phyloP scores from a whole-genome alignment of 1,140 invertebrate genomes.

The Drosophila santomea region DNA sequence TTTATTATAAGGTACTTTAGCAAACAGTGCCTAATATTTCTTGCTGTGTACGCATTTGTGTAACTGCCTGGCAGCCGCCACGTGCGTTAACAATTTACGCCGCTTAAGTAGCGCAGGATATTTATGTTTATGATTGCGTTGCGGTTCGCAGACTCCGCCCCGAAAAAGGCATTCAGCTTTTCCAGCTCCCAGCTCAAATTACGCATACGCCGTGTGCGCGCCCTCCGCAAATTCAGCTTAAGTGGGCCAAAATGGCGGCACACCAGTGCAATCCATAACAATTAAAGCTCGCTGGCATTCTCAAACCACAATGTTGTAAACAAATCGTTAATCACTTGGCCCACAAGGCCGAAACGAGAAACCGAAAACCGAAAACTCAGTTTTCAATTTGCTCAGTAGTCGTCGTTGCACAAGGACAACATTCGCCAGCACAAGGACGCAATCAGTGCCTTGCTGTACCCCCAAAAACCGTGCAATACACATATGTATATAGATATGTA shows the following conservation, averaged over 20 bases:
- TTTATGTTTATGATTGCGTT: conserved; percentile 80
- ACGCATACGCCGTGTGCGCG: conserved; percentile 34
- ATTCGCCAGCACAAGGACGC: conserved; percentile 60
- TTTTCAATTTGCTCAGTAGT: conserved; percentile 47
- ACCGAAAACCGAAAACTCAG: conserved; percentile 38
- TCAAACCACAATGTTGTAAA: conserved; percentile 50
- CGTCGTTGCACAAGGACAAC: conserved; percentile 45
- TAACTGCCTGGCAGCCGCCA: conserved; percentile 52
- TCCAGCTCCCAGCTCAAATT: conserved; percentile 13
- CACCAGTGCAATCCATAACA: conserved; percentile 4
- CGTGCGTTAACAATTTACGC: conserved; percentile 74
- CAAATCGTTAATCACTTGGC: conserved; percentile 67
- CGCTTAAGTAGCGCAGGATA: conserved; percentile 69
- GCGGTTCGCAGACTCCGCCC: conserved; percentile 61
- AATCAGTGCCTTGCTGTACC: conserved; percentile 46
- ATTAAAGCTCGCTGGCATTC: conserved; percentile 6
- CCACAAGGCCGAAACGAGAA: conserved; percentile 34
- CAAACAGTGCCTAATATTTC: background rate
- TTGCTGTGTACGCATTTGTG: conserved; percentile 4
- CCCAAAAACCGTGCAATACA: conserved; percentile 16
- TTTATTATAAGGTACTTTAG: background rate
- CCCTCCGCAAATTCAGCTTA: conserved; percentile 18
- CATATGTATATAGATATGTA: background rate
- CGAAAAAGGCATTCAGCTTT: conserved; percentile 12
- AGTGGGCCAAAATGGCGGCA: conserved; percentile 13